Percentiles rank a stretch among this genome's conserved stretches.
Conservation (phyloP, 2,797 vertebrate species). For the Notamacropus eugenii region DNA sequence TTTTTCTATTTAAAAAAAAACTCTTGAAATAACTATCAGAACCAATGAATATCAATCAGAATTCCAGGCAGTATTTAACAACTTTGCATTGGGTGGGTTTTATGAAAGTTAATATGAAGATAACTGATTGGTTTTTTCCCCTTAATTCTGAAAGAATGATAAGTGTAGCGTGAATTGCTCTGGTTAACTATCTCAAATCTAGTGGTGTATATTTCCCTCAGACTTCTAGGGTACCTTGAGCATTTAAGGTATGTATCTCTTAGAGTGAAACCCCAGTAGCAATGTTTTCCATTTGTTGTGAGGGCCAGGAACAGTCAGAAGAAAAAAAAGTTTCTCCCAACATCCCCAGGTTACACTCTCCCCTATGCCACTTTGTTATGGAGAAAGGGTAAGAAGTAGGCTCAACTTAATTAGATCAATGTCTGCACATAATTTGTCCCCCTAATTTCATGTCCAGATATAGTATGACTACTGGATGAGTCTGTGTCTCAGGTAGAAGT, state of each 20-base stretch:
- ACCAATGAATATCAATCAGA: background rate
- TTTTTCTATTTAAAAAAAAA: background rate
- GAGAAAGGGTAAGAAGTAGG: background rate
- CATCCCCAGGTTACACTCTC: background rate
- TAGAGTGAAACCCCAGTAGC: background rate
- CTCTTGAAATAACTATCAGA: background rate
- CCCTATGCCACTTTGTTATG: background rate
- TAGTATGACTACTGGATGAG: background rate
- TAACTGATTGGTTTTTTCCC: background rate
- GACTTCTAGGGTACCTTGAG: background rate
- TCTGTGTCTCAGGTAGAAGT: background rate
- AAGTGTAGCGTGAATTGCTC: background rate
- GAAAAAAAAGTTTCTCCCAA: background rate
- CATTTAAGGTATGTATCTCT: background rate
- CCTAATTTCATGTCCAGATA: background rate
- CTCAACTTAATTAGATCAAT: background rate
- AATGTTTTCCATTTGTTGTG: background rate
- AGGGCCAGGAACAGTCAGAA: background rate
- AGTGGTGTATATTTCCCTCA: background rate
- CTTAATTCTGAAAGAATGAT: conserved; percentile 44
- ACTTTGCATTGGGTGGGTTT: conserved; percentile 24
- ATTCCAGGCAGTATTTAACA: background rate
- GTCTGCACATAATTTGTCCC: background rate
- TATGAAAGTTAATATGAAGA: conserved; percentile 33
- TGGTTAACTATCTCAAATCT: background rate